These are phyloP conservation scores for Papilio polyxenes DNA, from an alignment of 1,140 invertebrate genomes.

Conservation along the genomic window DNA sequence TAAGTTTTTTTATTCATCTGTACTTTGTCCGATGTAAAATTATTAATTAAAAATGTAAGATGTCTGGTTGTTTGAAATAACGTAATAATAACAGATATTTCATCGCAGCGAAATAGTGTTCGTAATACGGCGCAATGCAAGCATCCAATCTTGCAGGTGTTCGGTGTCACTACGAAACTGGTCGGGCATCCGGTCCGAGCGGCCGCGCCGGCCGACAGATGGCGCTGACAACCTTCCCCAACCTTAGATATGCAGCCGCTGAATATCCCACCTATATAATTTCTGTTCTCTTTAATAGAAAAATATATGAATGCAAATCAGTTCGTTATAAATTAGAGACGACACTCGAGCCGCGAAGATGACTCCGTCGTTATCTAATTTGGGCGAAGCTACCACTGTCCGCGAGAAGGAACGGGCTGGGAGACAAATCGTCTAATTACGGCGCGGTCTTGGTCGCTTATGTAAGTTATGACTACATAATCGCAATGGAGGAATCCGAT, in stretches of 20 bases:
- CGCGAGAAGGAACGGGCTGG: conserved; percentile 37
- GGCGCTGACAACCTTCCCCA: conserved; percentile 57
- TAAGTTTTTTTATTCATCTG: background rate
- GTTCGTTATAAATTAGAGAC: conserved; percentile 22
- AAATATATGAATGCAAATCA: conserved; percentile 36
- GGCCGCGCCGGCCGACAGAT: conserved; percentile 63
- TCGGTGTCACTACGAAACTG: conserved; percentile 73
- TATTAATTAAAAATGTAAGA: background rate
- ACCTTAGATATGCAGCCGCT: conserved; percentile 46
- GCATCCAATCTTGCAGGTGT: conserved; percentile 70
- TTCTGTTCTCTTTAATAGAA: conserved; percentile 6
- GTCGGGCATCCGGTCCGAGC: conserved; percentile 71
- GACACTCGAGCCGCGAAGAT: background rate
- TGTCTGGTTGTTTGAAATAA: conserved; percentile 23
- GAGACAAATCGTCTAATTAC: conserved; percentile 71
- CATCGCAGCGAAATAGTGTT: conserved; percentile 47
- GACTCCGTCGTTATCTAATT: conserved; percentile 4
- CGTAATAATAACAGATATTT: conserved; percentile 40
- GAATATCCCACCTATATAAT: background rate
- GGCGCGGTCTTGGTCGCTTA: conserved; percentile 59
- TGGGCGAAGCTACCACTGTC: conserved; percentile 19
- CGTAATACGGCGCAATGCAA: conserved; percentile 43
- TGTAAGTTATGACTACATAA: conserved; percentile 75
- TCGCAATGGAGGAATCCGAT: conserved; percentile 69
- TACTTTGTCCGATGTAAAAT: background rate